phyloP scores from a whole-genome alignment of 2,888 invertebrate genomes.

The Ennomos fuscantarius region DNA sequence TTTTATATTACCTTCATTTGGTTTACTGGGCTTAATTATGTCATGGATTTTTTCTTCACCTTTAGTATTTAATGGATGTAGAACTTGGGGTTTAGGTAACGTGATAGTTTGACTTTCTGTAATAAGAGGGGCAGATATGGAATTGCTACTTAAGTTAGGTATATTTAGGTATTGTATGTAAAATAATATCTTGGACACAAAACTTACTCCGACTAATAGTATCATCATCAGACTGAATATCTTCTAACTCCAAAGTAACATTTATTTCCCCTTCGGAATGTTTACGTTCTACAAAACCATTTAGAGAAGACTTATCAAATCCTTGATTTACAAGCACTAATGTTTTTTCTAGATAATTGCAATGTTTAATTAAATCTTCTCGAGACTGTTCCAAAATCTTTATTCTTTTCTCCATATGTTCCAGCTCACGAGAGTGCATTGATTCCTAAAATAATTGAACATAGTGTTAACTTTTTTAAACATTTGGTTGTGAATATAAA shows the following conservation, averaged over 20 bases:
- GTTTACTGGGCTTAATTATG: slow-evolving; percentile 15
- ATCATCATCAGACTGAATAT: slow-evolving; percentile 69
- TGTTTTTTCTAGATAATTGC: slow-evolving; percentile 65
- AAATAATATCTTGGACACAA: too few relatives aligned
- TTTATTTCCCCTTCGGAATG: slow-evolving; percentile 37
- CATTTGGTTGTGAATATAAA: slow-evolving; percentile 13
- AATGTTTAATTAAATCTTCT: slow-evolving; percentile 59
- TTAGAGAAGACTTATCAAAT: slow-evolving; percentile 50
- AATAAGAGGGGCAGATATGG: slow-evolving; percentile 36
- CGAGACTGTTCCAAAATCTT: slow-evolving; percentile 58
- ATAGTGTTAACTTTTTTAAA: background rate
- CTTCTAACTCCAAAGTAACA: slow-evolving; percentile 57
- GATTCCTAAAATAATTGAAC: slow-evolving; percentile 55
- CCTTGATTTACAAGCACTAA: slow-evolving; percentile 68
- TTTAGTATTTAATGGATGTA: slow-evolving; percentile 42
- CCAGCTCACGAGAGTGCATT: slow-evolving; percentile 59
- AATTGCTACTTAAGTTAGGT: too few relatives aligned
- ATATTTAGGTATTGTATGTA: too few relatives aligned
- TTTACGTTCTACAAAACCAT: slow-evolving; percentile 38
- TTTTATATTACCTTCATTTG: slow-evolving; percentile 13
- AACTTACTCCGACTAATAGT: slow-evolving; percentile 59
- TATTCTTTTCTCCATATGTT: slow-evolving; percentile 63
- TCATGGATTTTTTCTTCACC: slow-evolving; percentile 30
- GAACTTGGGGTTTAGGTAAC: slow-evolving; percentile 58
- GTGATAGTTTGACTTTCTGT: slow-evolving; percentile 69